Conservation (phyloP, 1,140 invertebrate species). For the Zaprionus lachaisei region DNA sequence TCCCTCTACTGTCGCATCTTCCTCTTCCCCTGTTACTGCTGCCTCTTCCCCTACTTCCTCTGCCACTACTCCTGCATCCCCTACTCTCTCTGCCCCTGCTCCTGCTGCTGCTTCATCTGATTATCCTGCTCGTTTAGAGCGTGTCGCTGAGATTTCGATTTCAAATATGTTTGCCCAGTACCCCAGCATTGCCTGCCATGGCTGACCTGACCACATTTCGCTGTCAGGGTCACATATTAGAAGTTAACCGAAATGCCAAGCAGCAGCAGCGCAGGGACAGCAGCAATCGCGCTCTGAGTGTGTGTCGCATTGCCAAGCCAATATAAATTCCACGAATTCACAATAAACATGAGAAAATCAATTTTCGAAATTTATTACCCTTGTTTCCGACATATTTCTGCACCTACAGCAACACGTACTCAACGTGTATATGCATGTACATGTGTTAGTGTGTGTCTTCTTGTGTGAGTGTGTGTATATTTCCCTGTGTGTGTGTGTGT, state of each 20-base stretch:
- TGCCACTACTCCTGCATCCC: not conserved
- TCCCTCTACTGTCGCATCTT: not conserved
- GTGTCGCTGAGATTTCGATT: slow-evolving; percentile 51
- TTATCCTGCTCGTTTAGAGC: slow-evolving; percentile 24
- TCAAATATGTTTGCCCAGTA: slow-evolving; percentile 45
- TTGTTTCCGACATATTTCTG: slow-evolving; percentile 23
- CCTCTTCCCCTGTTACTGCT: too few relatives aligned
- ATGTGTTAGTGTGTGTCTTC: not conserved
- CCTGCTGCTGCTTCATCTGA: not conserved
- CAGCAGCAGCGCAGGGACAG: not conserved
- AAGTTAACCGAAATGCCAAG: slow-evolving; percentile 8
- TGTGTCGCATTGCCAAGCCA: slow-evolving; percentile 72
- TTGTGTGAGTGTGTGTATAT: not conserved
- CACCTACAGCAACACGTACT: not conserved
- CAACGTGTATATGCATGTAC: slow-evolving; percentile 22
- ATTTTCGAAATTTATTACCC: slow-evolving; percentile 74
- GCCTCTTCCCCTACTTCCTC: not conserved
- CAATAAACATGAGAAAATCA: slow-evolving; percentile 79
- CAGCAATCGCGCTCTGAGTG: not conserved
- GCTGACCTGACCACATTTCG: slow-evolving; percentile 26
- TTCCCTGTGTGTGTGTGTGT: slow-evolving; percentile 11
- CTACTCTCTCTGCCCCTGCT: not conserved
- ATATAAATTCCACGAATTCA: slow-evolving; percentile 80
- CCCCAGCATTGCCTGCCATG: not conserved
- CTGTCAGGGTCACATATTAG: slow-evolving; percentile 13